Percentiles rank a stretch among this genome's conserved stretches.
Evolutionary conservation across 1,140 invertebrate species (phyloP).

Genomic region (Stenopsyche tienmushanensis): DNA sequence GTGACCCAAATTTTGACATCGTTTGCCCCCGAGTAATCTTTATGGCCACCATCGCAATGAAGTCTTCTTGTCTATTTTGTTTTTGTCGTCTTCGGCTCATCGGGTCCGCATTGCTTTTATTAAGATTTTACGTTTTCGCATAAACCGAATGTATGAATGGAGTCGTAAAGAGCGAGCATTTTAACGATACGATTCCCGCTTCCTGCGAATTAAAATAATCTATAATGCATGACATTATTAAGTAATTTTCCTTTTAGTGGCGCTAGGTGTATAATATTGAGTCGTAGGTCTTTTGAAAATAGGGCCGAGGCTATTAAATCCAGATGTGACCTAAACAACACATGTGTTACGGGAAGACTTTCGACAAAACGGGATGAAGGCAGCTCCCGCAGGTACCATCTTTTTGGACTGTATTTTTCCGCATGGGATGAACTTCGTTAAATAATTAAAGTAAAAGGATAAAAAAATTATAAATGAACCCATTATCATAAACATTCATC

Average conservation of each 20-base stretch:
- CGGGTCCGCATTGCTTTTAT: conserved; percentile 7
- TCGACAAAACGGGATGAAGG: not conserved
- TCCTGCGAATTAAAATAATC: too few species aligned
- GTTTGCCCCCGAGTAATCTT: too few species aligned
- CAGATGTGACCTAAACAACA: not conserved
- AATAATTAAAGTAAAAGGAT: not conserved
- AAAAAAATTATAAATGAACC: not conserved
- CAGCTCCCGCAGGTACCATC: not conserved
- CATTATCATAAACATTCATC: not conserved
- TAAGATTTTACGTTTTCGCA: too few species aligned
- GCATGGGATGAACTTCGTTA: not conserved
- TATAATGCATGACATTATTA: too few species aligned
- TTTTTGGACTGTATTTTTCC: not conserved
- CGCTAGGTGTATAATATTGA: not conserved
- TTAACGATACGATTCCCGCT: too few species aligned
- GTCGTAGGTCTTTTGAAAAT: not conserved
- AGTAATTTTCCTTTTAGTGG: too few species aligned
- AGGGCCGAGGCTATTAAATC: not conserved
- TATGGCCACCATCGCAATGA: too few species aligned
- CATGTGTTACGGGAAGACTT: not conserved
- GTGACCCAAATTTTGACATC: too few species aligned
- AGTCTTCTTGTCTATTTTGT: too few species aligned
- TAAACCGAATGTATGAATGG: too few species aligned
- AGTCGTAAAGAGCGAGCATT: too few species aligned
- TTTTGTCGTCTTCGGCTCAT: conserved; percentile 17